A percentile compares a stretch with the other conserved stretches of the same genome.
phyloP scores from a whole-genome alignment of 2,888 invertebrate species.

The Caenorhabditis doughertyi region DNA sequence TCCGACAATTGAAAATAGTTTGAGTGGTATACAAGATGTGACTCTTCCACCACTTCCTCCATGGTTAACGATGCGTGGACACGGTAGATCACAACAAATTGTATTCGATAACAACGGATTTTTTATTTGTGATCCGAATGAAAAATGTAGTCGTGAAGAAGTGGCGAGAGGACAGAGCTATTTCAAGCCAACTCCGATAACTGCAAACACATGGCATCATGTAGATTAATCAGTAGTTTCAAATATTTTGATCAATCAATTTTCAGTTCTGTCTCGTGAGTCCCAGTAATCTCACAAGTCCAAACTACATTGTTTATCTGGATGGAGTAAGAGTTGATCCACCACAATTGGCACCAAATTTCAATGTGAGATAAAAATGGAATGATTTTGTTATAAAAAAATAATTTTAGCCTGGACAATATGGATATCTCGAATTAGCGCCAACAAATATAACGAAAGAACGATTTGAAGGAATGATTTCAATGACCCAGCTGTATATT shows the following conservation, averaged over 20 bases:
- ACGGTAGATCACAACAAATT: conserved; percentile 21
- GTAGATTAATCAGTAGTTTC: conserved; percentile 5
- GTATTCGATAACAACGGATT: conserved; percentile 62
- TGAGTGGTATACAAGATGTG: background rate
- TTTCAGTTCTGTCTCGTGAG: conserved; percentile 61
- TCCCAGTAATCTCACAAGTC: conserved; percentile 14
- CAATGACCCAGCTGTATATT: conserved; percentile 48
- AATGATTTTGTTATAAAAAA: background rate
- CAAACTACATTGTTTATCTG: conserved; percentile 49
- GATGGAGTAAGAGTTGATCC: conserved; percentile 40
- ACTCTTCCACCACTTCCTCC: conserved; percentile 28
- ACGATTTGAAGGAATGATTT: conserved; percentile 60
- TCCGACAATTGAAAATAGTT: background rate
- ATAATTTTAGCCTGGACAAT: conserved; percentile 7
- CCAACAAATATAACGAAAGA: conserved; percentile 21
- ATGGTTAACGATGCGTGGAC: conserved; percentile 32
- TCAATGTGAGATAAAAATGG: conserved; percentile 19
- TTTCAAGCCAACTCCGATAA: conserved; percentile 42
- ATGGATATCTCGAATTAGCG: conserved; percentile 44
- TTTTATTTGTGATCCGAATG: conserved; percentile 34
- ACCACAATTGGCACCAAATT: conserved; percentile 28
- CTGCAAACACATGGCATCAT: conserved; percentile 65
- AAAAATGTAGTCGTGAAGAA: conserved; percentile 17
- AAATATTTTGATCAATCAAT: background rate
- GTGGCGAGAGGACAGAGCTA: background rate